A percentile compares a stretch with the other conserved stretches of the same genome.
phyloP scores from a whole-genome alignment of 2,888 invertebrate species.

The Syrista parreyssii region DNA sequence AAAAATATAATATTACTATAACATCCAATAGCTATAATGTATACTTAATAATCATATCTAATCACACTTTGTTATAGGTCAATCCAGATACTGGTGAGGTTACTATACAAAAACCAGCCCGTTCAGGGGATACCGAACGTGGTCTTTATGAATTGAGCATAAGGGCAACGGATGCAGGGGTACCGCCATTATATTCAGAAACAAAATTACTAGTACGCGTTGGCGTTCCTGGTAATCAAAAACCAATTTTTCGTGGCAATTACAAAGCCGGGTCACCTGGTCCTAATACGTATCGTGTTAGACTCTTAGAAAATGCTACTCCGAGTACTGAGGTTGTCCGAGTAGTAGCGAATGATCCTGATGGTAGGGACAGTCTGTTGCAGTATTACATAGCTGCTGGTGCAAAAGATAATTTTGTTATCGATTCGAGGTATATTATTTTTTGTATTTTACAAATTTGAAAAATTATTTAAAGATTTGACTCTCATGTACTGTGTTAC shows the following conservation, averaged over 20 bases:
- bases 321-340: constrained; percentile 77
- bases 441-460: constrained; percentile 4
- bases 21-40: not conserved
- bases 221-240: constrained; percentile 82
- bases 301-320: constrained; percentile 77
- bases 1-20: not conserved
- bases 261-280: constrained; percentile 72
- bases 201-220: constrained; percentile 78
- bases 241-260: constrained; percentile 83
- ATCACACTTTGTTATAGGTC: constrained; percentile 66
- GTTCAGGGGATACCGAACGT: constrained; percentile 79
- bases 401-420: constrained; percentile 81
- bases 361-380: constrained; percentile 77
- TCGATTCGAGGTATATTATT: constrained; percentile 73
- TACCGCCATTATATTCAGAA: constrained; percentile 75
- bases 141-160: constrained; percentile 79
- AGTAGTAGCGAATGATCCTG: constrained; percentile 82
- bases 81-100: constrained; percentile 79
- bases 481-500: constrained; percentile 29
- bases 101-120: constrained; percentile 72
- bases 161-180: constrained; percentile 79
- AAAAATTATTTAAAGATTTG: constrained; percentile 12
- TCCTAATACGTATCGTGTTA: constrained; percentile 78
- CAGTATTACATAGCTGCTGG: constrained; percentile 79
- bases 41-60: constrained; percentile 66